phyloP scores from a whole-genome alignment of 2,113 vertebrate genomes.

The Phalacrocorax aristotelis region DNA sequence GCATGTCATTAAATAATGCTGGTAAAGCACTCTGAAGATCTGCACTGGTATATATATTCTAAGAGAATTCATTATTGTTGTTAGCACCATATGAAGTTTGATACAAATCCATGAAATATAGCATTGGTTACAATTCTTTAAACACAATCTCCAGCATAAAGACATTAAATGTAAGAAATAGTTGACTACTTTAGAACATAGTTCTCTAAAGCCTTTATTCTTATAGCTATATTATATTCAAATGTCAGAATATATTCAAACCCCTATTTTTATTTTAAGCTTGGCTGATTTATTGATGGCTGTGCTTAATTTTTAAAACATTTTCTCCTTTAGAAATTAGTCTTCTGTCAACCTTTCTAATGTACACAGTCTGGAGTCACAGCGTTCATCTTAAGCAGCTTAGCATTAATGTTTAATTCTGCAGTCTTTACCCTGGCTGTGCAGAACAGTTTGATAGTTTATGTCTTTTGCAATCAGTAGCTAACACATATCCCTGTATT shows the following conservation, averaged over 20 bases:
- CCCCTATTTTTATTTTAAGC: constrained; percentile 57
- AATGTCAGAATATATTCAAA: constrained; percentile 58
- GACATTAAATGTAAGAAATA: constrained; percentile 34
- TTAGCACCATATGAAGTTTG: not conserved
- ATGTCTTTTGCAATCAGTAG: not conserved
- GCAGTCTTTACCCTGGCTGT: constrained; percentile 37
- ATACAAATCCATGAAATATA: constrained; percentile 51
- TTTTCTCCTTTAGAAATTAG: constrained; percentile 69
- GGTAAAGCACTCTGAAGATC: constrained; percentile 50
- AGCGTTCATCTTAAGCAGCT: constrained; percentile 46
- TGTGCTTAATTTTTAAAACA: constrained; percentile 74
- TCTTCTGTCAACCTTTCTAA: constrained; percentile 61
- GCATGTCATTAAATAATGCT: constrained; percentile 55
- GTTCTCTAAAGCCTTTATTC: constrained; percentile 53
- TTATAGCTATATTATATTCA: constrained; percentile 60
- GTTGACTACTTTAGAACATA: constrained; percentile 38
- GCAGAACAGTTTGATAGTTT: constrained; percentile 36
- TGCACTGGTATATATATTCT: constrained; percentile 7
- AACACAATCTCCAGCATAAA: constrained; percentile 43
- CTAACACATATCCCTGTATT: not conserved
- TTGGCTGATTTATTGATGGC: constrained; percentile 67
- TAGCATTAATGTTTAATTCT: constrained; percentile 67
- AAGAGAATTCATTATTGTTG: not conserved
- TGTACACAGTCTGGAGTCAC: constrained; percentile 47
- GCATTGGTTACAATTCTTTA: constrained; percentile 49